phyloP scores from a whole-genome alignment of 1,140 invertebrate species.

The Neodiprion virginianus region DNA sequence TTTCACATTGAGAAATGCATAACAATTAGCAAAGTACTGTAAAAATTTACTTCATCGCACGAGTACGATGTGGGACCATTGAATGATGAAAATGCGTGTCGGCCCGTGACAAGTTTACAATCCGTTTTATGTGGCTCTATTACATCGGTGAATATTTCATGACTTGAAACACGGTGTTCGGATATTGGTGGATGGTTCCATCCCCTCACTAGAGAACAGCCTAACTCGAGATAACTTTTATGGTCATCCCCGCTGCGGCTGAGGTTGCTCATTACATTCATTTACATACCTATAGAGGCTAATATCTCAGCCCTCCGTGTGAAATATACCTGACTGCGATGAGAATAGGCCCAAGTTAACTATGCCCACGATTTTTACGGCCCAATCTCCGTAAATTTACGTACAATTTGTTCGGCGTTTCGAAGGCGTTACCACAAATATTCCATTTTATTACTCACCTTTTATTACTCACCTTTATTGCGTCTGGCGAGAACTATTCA shows the following conservation, averaged over 20 bases:
- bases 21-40: no score
- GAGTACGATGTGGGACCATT: no score
- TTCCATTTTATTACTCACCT: neutral
- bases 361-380: neutral
- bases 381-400: neutral
- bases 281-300: constrained; percentile 7
- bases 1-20: no score
- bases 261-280: constrained; percentile 4
- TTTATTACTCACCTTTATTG: neutral
- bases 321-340: constrained; percentile 1
- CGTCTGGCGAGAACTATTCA: neutral
- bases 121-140: no score
- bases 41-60: no score
- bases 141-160: no score
- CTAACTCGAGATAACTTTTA: constrained; percentile 3
- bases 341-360: neutral
- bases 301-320: neutral
- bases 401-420: neutral
- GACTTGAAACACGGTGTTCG: no score
- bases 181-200: neutral
- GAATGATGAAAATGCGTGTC: no score
- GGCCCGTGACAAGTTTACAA: no score
- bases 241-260: neutral
- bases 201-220: neutral
- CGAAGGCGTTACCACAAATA: constrained; percentile 1